These are phyloP conservation scores for Zaprionus ghesquierei DNA, from an alignment of 1,140 invertebrate genomes.

Conservation along the genomic window DNA sequence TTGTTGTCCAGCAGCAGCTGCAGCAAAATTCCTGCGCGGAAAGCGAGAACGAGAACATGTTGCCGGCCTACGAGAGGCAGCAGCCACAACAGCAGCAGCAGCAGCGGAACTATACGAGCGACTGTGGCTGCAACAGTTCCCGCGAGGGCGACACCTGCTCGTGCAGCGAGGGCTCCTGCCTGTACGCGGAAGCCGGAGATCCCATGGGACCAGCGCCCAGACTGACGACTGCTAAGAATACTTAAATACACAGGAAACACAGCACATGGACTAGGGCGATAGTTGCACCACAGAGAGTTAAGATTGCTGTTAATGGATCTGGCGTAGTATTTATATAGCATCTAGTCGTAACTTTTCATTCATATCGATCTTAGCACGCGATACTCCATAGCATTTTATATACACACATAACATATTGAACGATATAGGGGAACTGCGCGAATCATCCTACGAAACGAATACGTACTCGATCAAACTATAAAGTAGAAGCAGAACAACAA, in stretches of 20 bases:
- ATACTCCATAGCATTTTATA: slow-evolving; percentile 33
- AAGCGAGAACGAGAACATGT: slow-evolving; percentile 71
- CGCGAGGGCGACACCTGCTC: slow-evolving; percentile 82
- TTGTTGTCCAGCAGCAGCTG: slow-evolving; percentile 25
- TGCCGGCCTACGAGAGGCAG: slow-evolving; percentile 60
- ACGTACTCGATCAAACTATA: slow-evolving; percentile 41
- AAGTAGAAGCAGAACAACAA: slow-evolving; percentile 8
- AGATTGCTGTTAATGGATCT: slow-evolving; percentile 17
- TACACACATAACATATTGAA: slow-evolving; percentile 7
- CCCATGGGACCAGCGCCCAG: slow-evolving; percentile 43
- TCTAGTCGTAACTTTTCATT: slow-evolving; percentile 73
- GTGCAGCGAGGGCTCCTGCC: slow-evolving; percentile 81
- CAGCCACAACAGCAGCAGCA: slow-evolving; percentile 41
- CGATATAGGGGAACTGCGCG: background rate
- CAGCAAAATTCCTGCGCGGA: slow-evolving; percentile 56
- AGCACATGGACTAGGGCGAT: background rate
- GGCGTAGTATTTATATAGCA: slow-evolving; percentile 63
- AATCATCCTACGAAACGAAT: slow-evolving; percentile 38
- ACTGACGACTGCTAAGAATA: slow-evolving; percentile 64
- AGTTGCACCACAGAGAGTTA: background rate
- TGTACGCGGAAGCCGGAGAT: slow-evolving; percentile 81
- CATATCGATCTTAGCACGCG: slow-evolving; percentile 61
- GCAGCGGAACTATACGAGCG: slow-evolving; percentile 65
- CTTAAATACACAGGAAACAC: slow-evolving; percentile 42
- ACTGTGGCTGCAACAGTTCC: slow-evolving; percentile 77